Evolutionary conservation across 2,113 vertebrate species (phyloP).

Genomic region (Microcebus jonahi): DNA sequence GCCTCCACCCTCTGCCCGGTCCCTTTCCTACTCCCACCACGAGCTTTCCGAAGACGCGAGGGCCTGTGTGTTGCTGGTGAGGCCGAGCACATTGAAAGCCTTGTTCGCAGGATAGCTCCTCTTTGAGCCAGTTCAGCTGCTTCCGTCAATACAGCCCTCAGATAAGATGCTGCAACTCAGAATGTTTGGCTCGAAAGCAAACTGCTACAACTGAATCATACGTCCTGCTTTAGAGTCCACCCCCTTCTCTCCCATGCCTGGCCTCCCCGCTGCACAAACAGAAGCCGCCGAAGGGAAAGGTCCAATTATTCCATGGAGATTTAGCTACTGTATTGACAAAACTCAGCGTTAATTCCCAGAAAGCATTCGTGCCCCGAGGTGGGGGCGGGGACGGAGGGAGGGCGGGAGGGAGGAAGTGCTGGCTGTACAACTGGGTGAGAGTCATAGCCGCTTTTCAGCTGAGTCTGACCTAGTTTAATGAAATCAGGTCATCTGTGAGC

Average conservation of each 20-base stretch:
- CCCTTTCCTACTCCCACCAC: background rate
- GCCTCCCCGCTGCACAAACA: slow-evolving; percentile 58
- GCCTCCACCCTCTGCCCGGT: background rate
- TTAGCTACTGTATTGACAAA: slow-evolving; percentile 72
- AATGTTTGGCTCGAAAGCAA: background rate
- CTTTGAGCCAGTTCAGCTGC: slow-evolving; percentile 10
- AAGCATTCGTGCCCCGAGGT: slow-evolving; percentile 73
- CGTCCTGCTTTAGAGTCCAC: background rate
- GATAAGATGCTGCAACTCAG: slow-evolving; percentile 47
- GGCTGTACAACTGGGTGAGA: slow-evolving; percentile 78
- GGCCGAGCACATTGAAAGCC: background rate
- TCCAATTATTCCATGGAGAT: slow-evolving; percentile 57
- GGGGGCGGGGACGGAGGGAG: background rate
- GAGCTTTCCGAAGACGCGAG: background rate
- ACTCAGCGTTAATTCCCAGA: slow-evolving; percentile 74
- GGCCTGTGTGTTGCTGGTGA: background rate
- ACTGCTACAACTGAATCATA: background rate
- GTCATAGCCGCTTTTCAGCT: slow-evolving; percentile 80
- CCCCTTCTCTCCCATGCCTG: background rate
- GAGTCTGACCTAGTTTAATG: slow-evolving; percentile 91
- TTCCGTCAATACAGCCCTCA: slow-evolving; percentile 43
- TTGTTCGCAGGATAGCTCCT: background rate
- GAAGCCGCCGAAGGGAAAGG: slow-evolving; percentile 54
- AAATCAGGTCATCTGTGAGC: slow-evolving; percentile 95
- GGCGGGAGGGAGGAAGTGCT: slow-evolving; percentile 27